A percentile compares a stretch with the other conserved stretches of the same genome.
Conservation (phyloP, 2,888 invertebrate genomes). For the Acanthosepion pharaonis region DNA sequence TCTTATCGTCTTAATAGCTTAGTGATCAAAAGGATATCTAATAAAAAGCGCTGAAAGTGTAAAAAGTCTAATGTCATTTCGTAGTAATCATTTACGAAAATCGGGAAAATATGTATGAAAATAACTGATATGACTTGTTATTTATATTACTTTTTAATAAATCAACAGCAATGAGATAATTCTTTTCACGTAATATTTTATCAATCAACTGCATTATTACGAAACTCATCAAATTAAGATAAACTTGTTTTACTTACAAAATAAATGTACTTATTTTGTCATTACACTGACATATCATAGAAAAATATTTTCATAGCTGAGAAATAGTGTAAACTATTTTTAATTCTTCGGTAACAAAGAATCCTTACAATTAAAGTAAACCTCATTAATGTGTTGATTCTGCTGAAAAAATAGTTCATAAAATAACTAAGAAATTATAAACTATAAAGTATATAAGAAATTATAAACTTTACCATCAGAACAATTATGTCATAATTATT, state of each 20-base stretch:
- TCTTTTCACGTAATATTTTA: not conserved
- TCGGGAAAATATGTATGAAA: not conserved
- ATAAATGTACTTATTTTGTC: no score
- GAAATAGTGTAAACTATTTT: no score
- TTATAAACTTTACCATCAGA: no score
- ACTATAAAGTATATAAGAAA: no score
- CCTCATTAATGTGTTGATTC: no score
- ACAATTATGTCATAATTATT: no score
- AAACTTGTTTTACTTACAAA: not conserved
- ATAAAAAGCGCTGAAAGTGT: not conserved
- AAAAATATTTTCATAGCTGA: no score
- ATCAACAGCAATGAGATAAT: not conserved
- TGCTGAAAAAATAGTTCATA: no score
- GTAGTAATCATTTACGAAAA: not conserved
- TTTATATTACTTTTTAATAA: not conserved
- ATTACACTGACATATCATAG: no score
- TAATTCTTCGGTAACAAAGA: no score
- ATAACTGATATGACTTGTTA: not conserved
- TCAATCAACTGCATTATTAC: not conserved
- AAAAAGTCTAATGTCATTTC: not conserved
- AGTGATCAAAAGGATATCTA: not conserved
- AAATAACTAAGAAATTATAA: no score
- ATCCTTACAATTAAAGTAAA: no score
- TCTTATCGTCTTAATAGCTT: not conserved
- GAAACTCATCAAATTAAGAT: not conserved